phyloP scores from a whole-genome alignment of 2,888 invertebrate genomes.

The Allygus modestus region DNA sequence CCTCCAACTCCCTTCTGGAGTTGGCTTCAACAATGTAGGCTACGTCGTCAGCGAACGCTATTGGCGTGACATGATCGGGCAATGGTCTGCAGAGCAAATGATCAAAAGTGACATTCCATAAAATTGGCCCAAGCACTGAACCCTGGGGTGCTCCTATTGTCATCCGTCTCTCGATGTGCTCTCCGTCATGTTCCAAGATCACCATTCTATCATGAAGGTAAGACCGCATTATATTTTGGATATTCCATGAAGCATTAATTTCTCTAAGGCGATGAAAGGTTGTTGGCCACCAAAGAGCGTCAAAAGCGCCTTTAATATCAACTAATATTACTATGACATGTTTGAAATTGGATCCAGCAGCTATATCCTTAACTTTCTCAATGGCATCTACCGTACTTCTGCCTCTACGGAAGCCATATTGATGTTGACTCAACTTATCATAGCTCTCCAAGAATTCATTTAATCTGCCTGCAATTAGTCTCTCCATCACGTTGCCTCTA shows the following conservation, averaged over 20 bases:
- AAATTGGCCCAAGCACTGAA: too few species aligned
- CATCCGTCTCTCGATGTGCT: neutral
- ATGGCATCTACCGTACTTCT: constrained; percentile 15
- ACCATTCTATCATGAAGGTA: neutral
- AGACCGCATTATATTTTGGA: neutral
- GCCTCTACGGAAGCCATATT: constrained; percentile 62
- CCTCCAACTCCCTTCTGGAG: neutral
- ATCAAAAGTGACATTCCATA: neutral
- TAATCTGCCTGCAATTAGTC: constrained; percentile 30
- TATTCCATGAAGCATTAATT: neutral
- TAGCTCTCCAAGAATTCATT: neutral
- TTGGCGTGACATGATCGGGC: neutral
- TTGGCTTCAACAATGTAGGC: neutral
- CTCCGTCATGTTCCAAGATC: neutral
- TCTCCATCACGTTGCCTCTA: constrained; percentile 35
- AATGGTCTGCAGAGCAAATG: neutral
- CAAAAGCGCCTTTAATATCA: neutral
- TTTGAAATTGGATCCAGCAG: neutral
- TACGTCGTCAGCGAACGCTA: neutral
- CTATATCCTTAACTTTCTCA: neutral
- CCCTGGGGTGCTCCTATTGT: neutral
- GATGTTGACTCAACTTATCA: constrained; percentile 18
- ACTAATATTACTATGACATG: neutral
- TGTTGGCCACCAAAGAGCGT: neutral
- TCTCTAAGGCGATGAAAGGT: neutral